These are phyloP conservation scores for Phrynosoma platyrhinos DNA, from an alignment of 2,113 vertebrate genomes.

Conservation along the genomic window DNA sequence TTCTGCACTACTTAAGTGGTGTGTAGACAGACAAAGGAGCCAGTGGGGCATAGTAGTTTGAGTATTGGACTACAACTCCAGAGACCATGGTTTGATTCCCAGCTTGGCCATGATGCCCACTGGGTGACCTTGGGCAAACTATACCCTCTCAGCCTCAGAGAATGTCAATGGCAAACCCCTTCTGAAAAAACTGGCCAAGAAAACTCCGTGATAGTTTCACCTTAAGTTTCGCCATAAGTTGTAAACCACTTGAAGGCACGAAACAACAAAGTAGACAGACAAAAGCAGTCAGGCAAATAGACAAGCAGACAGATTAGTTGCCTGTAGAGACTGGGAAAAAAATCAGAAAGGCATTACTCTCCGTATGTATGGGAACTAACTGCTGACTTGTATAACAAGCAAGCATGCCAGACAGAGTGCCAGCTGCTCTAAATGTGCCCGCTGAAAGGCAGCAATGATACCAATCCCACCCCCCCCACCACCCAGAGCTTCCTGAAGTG, in stretches of 20 bases:
- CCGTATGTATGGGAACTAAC: not conserved
- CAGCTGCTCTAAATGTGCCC: not conserved
- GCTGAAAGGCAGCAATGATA: not conserved
- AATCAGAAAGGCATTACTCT: not conserved
- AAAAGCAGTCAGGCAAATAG: not conserved
- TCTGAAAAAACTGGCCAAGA: too few relatives aligned
- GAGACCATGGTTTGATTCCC: too few relatives aligned
- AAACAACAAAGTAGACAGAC: not conserved
- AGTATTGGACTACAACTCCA: too few relatives aligned
- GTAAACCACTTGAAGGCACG: too few relatives aligned
- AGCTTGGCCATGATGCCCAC: too few relatives aligned
- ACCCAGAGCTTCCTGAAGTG: not conserved
- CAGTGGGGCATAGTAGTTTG: too few relatives aligned
- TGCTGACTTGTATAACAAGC: not conserved
- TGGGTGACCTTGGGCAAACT: too few relatives aligned
- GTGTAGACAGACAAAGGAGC: not conserved
- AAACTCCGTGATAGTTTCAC: too few relatives aligned
- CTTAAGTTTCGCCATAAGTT: too few relatives aligned
- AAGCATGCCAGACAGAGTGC: not conserved
- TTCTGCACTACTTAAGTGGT: not conserved
- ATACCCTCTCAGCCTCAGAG: too few relatives aligned
- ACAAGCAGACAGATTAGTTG: not conserved
- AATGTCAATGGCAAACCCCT: too few relatives aligned
- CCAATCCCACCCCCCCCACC: not conserved
- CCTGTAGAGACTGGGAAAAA: not conserved